Percentiles rank a stretch among this genome's conserved stretches.
Evolutionary conservation across 1,140 invertebrate genomes (phyloP).

Genomic region (Drosophila hydei): DNA sequence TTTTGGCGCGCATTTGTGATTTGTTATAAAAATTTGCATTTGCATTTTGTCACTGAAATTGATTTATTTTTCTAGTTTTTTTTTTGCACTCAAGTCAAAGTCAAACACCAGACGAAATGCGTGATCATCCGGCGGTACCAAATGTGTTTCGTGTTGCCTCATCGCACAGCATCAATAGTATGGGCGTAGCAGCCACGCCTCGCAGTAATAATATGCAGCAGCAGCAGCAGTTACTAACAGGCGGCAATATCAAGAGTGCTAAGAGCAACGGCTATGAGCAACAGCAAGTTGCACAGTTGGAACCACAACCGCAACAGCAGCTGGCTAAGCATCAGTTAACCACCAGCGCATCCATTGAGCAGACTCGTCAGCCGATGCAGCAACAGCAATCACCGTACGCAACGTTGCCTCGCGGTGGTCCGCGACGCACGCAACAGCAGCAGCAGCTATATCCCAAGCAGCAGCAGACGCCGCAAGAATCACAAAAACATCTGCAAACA

Average conservation of each 20-base stretch:
- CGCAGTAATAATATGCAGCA: slow-evolving; percentile 24
- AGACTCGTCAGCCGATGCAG: slow-evolving; percentile 39
- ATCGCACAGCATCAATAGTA: slow-evolving; percentile 73
- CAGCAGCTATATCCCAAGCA: slow-evolving; percentile 20
- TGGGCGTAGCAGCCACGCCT: slow-evolving; percentile 27
- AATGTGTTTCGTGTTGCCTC: slow-evolving; percentile 82
- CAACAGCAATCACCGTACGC: slow-evolving; percentile 73
- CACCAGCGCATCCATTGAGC: slow-evolving; percentile 72
- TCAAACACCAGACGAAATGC: slow-evolving; percentile 46
- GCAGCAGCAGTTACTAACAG: slow-evolving; percentile 43
- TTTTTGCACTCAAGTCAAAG: not conserved
- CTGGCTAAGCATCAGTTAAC: slow-evolving; percentile 63
- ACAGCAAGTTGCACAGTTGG: slow-evolving; percentile 18
- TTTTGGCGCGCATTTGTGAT: slow-evolving; percentile 9
- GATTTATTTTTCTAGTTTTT: slow-evolving; percentile 1
- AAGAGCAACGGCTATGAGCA: slow-evolving; percentile 46
- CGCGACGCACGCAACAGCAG: slow-evolving; percentile 24
- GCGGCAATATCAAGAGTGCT: slow-evolving; percentile 23
- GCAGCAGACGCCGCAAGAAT: slow-evolving; percentile 22
- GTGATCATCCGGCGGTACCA: slow-evolving; percentile 75
- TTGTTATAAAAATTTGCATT: not conserved
- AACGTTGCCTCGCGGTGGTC: slow-evolving; percentile 61
- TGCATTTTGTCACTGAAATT: not conserved
- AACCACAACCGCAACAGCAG: slow-evolving; percentile 31
- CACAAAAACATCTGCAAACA: slow-evolving; percentile 36